Percentiles rank a stretch among this genome's conserved stretches.
Conservation (phyloP, 2,888 invertebrate genomes). For the Apamea epomidion region DNA sequence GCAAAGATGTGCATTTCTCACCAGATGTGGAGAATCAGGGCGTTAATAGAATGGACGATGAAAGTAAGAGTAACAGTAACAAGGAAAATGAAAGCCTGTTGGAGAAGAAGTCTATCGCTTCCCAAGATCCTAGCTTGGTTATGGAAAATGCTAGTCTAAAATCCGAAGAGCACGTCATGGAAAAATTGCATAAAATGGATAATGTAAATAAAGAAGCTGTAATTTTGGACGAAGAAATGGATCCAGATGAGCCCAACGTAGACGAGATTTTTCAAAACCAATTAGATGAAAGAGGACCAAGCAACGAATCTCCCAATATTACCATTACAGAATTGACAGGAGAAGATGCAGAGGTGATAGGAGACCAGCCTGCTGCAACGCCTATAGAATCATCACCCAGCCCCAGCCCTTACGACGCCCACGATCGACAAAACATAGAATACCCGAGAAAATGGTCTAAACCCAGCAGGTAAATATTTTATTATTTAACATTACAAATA, state of each 20-base stretch:
- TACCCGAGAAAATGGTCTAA: conserved; percentile 86
- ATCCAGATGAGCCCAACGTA: conserved; percentile 84
- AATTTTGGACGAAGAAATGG: conserved; percentile 83
- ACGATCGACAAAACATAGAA: conserved; percentile 76
- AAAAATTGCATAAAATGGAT: conserved; percentile 83
- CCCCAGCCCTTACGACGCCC: conserved; percentile 81
- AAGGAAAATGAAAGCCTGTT: conserved; percentile 86
- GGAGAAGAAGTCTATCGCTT: conserved; percentile 86
- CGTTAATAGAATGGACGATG: conserved; percentile 71
- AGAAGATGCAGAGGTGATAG: conserved; percentile 78
- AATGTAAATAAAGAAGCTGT: conserved; percentile 82
- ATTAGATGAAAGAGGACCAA: conserved; percentile 79
- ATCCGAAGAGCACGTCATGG: conserved; percentile 85
- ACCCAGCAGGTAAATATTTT: conserved; percentile 85
- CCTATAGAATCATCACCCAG: conserved; percentile 87
- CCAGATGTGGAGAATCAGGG: conserved; percentile 80
- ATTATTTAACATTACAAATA: conserved; percentile 60
- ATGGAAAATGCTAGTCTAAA: conserved; percentile 82
- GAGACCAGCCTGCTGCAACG: conserved; percentile 76
- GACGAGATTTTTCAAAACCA: conserved; percentile 87
- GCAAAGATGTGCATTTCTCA: conserved; percentile 87
- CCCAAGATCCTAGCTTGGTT: conserved; percentile 87
- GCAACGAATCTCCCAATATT: conserved; percentile 85
- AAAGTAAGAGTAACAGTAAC: conserved; percentile 78
- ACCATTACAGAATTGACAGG: conserved; percentile 88